Base-by-base conservation (phyloP, 2,113 vertebrate species). In the Datnioides undecimradiatus region DNA sequence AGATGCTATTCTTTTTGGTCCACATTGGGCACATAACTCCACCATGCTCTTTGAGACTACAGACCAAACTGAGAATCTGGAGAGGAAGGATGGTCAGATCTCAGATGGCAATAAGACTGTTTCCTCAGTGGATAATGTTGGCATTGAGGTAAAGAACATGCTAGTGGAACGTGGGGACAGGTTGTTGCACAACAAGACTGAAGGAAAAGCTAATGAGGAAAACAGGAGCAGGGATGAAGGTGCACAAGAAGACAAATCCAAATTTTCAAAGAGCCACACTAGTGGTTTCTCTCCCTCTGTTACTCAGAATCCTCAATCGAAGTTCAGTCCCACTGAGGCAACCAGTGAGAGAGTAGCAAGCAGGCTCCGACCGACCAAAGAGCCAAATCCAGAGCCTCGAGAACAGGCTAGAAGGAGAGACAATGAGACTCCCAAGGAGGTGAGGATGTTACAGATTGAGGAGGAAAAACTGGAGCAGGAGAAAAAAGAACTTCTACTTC, bases 1-100 rank as follows among this genome's bases (percentile, higher is more conserved):
- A 51, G 89, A 90, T 11, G 62, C 45, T 1, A 0, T 84, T 31
- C 43, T 88, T 51, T 68, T 85, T 36, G 40, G 69, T 31, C 73
- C 93, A n/a, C 90, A 87, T 64, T 93, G 92, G 93, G 33, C 70
- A 27, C 76, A 85, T 14, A 93, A 93, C 66, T 84, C 85, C 83
- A 92, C 77, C 57, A 69, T 64, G 19, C 66, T 73, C 36, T 51
- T 57, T 19, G 87, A 31, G 79, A 84, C 77, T 63, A 79, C 72
- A 70, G 73, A 62, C 27, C 58, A 76, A 55, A 74, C 31, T 1
- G 83, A 65, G 65, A 60, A 49, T 3, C 66, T 13, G 19, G 76
- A 78, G 52, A 36, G 34, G 21, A 73, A 29, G n/a, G 55, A 75
- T 36, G 84, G 29, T 0, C 6, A 40, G 34, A 51, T 69, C 38